Evolutionary conservation across 2,888 invertebrate genomes (phyloP), one percentile per base, ranked within the genome.

Genomic region (Oscheius sp.): DNA sequence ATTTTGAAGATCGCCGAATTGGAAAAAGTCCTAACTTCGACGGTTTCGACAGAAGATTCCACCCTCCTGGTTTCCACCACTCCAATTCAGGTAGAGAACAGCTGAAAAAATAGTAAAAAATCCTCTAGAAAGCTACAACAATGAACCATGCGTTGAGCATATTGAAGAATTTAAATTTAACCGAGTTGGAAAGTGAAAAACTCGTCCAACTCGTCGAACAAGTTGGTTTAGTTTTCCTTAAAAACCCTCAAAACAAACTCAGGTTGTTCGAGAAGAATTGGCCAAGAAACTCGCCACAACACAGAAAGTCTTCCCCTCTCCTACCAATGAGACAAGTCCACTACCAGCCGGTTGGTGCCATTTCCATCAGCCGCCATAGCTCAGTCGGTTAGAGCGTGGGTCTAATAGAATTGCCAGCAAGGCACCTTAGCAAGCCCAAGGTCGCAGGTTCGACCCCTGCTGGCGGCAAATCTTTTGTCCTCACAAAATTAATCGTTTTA

Each of bases 351-450:
- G 37, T 15, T 37, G 8, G 8, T 37, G 8, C 37, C 37, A 37
- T 8, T 4, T 4, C 10, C 8, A 20, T 4, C n/a, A 6, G 80
- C 82, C 80, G 81, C 79, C 78, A 81, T 84, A 84, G 84, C 82
- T 84, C 84, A 84, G 84, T 84, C 81, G 84, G 84, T 84, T 84
- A 84, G 84, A 84, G 84, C 84, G 83, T 84, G 81, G 84, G 83
- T 84, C 83, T 84, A 84, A 84, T 83, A 84, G 37, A 37, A 37
- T 15, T 37, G 15, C 37, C 15, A 37, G 37, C 15, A 37, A n/a
- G n/a, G n/a, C n/a, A n/a, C n/a, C n/a, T n/a, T n/a, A n/a, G n/a
- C n/a, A 83, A 83, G 83, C 83, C 82, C 81, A 83, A 82, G 83
- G 82, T 83, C 83, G 77, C 80, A 84, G 83, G 83, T 83, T 83